Conservation (phyloP, 2,888 invertebrate species). For the Strigamia transsilvanica region DNA sequence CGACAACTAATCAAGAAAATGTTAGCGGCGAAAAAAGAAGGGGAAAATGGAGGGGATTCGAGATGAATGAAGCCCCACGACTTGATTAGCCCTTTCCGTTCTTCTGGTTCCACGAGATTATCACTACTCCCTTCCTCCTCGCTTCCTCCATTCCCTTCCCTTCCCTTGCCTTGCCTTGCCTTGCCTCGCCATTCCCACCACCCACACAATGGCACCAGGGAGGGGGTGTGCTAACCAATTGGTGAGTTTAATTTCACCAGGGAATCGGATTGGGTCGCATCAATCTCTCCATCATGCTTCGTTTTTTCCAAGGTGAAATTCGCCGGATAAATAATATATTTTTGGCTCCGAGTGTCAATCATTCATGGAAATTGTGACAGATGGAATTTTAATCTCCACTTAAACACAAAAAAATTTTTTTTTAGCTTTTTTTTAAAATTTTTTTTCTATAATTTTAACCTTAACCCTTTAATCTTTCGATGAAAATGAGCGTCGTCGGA, state of each 20-base stretch:
- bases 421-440: neutral
- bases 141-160: no score
- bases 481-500: neutral
- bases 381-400: neutral
- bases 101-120: no score
- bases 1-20: no score
- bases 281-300: neutral
- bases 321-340: neutral
- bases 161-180: no score
- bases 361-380: neutral
- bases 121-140: no score
- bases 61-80: slow-evolving; percentile 1
- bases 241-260: neutral
- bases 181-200: neutral
- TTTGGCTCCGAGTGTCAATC: neutral
- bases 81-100: neutral
- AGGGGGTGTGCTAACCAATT: neutral
- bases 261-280: neutral
- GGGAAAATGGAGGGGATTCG: no score
- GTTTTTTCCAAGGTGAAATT: neutral
- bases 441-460: no score
- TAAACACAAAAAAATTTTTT: neutral
- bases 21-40: no score
- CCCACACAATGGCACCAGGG: neutral
- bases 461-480: neutral